Base-by-base conservation (phyloP, 1,140 invertebrate genomes). In the Arctopsyche grandis region DNA sequence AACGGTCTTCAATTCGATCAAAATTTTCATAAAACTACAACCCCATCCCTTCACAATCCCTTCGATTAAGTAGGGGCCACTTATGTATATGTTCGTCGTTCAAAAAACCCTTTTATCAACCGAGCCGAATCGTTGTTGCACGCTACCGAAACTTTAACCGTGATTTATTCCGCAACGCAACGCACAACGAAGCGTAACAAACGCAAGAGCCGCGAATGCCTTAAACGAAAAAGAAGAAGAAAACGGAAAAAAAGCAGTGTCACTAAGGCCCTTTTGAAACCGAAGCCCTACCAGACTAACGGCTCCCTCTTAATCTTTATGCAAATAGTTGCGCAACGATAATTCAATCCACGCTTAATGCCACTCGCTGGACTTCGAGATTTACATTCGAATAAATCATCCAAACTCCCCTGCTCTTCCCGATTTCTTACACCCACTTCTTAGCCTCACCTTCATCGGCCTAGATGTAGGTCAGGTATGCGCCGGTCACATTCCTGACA, bases 231-330 rank as follows among this genome's bases (percentile, higher is more conserved):
- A 52, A 52, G 48, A 52, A 52, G 16, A 12, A 3, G 48, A 52
- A 52, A 52, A 14, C 3, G 48, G 48, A 12, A 52, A 52, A 52
- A 52, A 52, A 52, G 3, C 48, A 52, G 48, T 14, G 16, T 52
- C 48, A 12, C 16, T 52, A 10, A 52, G 1, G 48, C 48, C 12
- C 48, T 16, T 14, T 52, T 52, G 4, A 52, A 52, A 52, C 1
- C 3, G 3, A 52, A 52, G 16, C 48, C 48, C 48, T 52, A 1
- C 12, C 48, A 16, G 16, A 9, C 7, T 73, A 73, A 73, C n/a
- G 46, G 14, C n/a, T 21, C 69, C 5, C 69, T 73, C 46, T 74
- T 74, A 74, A 74, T 56, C 44, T 46, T 74, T 74, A 74, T 74
- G 44, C 48, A 56, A 56, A 74, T 74, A 74, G 44, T 56, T 74